Percentiles rank a stretch among this genome's conserved stretches.
Evolutionary conservation across 2,888 invertebrate species (phyloP).

Genomic region (Eutolmus rufibarbis): DNA sequence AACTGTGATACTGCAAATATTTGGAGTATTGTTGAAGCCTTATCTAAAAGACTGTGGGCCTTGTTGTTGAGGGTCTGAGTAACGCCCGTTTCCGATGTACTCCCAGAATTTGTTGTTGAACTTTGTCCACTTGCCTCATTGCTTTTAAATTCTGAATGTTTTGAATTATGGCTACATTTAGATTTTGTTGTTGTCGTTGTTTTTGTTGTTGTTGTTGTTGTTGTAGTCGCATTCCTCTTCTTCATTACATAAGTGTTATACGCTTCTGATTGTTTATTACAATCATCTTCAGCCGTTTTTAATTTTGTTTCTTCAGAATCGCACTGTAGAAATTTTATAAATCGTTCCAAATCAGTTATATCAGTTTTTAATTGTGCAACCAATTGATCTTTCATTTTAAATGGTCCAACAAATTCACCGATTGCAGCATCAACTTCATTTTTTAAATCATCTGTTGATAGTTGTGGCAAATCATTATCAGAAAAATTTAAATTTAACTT

Average conservation of each 20-base stretch:
- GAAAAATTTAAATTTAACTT: conserved; percentile 87
- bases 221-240: conserved; percentile 52
- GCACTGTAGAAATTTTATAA: conserved; percentile 93
- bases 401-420: conserved; percentile 88
- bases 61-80: conserved; percentile 49
- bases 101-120: background rate
- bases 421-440: conserved; percentile 90
- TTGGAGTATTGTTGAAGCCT: conserved; percentile 87
- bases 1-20: conserved; percentile 92
- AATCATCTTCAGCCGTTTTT: conserved; percentile 47
- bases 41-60: conserved; percentile 73
- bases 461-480: conserved; percentile 74
- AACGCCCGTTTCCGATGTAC: background rate
- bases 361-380: conserved; percentile 95
- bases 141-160: background rate
- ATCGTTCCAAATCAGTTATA: conserved; percentile 95
- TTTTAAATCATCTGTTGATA: conserved; percentile 83
- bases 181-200: conserved; percentile 21
- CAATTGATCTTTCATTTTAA: conserved; percentile 95
- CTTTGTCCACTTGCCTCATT: background rate
- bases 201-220: background rate
- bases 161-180: background rate
- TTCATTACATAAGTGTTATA: conserved; percentile 62
- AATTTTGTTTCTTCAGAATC: conserved; percentile 65
- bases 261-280: conserved; percentile 48